A percentile compares a stretch with the other conserved stretches of the same genome.
Evolutionary conservation across 2,888 invertebrate species (phyloP).

Genomic region (Furcula furcula): DNA sequence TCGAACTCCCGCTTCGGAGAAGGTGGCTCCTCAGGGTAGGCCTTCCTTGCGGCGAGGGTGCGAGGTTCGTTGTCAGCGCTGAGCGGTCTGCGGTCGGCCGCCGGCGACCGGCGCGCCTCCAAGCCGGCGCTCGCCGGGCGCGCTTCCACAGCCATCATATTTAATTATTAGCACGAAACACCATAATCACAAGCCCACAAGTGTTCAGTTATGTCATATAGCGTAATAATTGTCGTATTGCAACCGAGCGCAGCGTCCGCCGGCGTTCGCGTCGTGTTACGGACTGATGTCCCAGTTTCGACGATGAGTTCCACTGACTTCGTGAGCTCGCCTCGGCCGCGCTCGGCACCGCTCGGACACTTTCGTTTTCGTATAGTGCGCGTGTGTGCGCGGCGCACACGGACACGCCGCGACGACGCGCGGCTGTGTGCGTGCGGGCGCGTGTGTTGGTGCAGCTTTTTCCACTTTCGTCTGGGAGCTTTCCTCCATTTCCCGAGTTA

Average conservation of each 20-base stretch:
- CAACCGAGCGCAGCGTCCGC: slow-evolving; percentile 64
- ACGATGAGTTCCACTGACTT: slow-evolving; percentile 80
- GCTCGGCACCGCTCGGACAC: slow-evolving; percentile 75
- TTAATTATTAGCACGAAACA: slow-evolving; percentile 66
- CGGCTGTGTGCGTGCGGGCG: slow-evolving; percentile 31
- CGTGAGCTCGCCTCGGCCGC: slow-evolving; percentile 78
- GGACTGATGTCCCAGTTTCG: slow-evolving; percentile 86
- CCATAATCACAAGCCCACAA: slow-evolving; percentile 68
- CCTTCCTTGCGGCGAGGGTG: slow-evolving; percentile 77
- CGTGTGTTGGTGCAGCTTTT: slow-evolving; percentile 59
- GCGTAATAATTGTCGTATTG: slow-evolving; percentile 60
- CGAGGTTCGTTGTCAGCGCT: slow-evolving; percentile 68
- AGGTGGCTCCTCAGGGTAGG: slow-evolving; percentile 60
- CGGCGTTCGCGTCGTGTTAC: slow-evolving; percentile 76
- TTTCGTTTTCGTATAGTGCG: slow-evolving; percentile 78
- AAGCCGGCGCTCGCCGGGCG: slow-evolving; percentile 67
- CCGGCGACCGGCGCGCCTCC: slow-evolving; percentile 53
- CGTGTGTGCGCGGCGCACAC: slow-evolving; percentile 34
- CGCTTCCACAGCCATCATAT: slow-evolving; percentile 78
- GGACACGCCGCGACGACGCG: slow-evolving; percentile 7
- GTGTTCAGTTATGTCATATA: slow-evolving; percentile 74
- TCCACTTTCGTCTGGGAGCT: slow-evolving; percentile 76
- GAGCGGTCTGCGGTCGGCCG: slow-evolving; percentile 54
- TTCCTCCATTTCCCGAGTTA: slow-evolving; percentile 75
- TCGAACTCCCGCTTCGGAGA: slow-evolving; percentile 38